These are phyloP conservation scores for Philypnodon macrostomus DNA, from an alignment of 2,797 vertebrate genomes.

Conservation along the genomic window DNA sequence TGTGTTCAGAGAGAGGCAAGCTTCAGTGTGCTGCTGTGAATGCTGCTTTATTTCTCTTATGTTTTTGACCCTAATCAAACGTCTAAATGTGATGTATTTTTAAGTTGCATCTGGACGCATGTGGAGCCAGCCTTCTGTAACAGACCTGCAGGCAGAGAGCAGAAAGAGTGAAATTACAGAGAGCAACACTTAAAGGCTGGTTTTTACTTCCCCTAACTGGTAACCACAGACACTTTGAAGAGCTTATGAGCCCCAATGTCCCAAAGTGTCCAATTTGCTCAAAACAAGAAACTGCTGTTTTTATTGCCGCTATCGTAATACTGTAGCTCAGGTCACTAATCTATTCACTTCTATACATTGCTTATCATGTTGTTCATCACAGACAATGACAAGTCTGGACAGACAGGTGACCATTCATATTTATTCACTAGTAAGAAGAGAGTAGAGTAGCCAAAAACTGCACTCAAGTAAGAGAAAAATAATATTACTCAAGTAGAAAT, in stretches of 20 bases:
- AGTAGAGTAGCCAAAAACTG: too few relatives aligned
- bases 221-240: not conserved
- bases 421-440: too few relatives aligned
- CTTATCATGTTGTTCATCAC: too few relatives aligned
- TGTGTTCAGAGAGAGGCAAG: conserved; percentile 77
- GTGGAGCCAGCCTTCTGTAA: conserved; percentile 25
- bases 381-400: too few relatives aligned
- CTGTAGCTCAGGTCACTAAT: too few relatives aligned
- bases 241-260: not conserved
- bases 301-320: too few relatives aligned
- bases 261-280: not conserved
- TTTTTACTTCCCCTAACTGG: not conserved
- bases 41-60: conserved; percentile 37
- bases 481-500: too few relatives aligned
- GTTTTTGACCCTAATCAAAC: conserved; percentile 29
- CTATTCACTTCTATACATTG: too few relatives aligned
- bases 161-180: conserved; percentile 30
- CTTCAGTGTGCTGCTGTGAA: conserved; percentile 53
- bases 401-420: too few relatives aligned
- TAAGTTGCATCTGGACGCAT: conserved; percentile 36
- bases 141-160: conserved; percentile 45
- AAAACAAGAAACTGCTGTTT: too few relatives aligned
- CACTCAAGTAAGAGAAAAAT: too few relatives aligned
- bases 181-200: not conserved
- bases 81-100: conserved; percentile 54